Evolutionary conservation across 2,113 vertebrate species (phyloP), one percentile per base, ranked within the genome.

Genomic region (Talpa occidentalis): DNA sequence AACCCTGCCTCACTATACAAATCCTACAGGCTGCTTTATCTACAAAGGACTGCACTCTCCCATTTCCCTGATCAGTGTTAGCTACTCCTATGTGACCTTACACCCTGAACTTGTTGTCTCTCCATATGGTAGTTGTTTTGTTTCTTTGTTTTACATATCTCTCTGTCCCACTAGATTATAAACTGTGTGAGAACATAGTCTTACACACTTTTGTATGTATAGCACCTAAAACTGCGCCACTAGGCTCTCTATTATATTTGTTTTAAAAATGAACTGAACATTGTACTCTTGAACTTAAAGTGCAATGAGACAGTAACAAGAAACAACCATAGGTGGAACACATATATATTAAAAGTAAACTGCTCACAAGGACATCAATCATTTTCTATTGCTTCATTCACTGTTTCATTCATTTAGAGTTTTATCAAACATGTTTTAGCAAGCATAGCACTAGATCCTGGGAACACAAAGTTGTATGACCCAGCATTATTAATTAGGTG

Each of bases 331-430:
- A 56, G 56, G 9, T 60, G 11, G 66, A 94, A 92, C 9, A 92
- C 9, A 83, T 0, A 78, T 52, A 35, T n/a, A 73, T 88, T 60
- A 64, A 44, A 87, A 81, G 67, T 78, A 88, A 76, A 90, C 16
- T 47, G 52, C 82, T 59, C 78, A 42, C 22, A 67, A 70, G 28
- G 17, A 49, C 32, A 69, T 16, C 64, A 16, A 28, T 40, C 62
- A 82, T 21, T 47, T 70, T 67, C 60, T 52, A 60, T n/a, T 84
- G 59, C 42, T 91, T 89, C 60, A 80, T 49, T 93, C 66, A 84
- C 40, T 44, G 37, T 24, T 52, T 74, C 56, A 69, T 21, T 85
- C 74, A 84, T 49, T 80, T 14, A 44, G 14, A 79, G 30, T 73
- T 73, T 28, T 32, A 73, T 44, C 44, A 44, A 44, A 44, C 44